phyloP scores from a whole-genome alignment of 2,797 vertebrate genomes.

The Protosalanx chinensis region DNA sequence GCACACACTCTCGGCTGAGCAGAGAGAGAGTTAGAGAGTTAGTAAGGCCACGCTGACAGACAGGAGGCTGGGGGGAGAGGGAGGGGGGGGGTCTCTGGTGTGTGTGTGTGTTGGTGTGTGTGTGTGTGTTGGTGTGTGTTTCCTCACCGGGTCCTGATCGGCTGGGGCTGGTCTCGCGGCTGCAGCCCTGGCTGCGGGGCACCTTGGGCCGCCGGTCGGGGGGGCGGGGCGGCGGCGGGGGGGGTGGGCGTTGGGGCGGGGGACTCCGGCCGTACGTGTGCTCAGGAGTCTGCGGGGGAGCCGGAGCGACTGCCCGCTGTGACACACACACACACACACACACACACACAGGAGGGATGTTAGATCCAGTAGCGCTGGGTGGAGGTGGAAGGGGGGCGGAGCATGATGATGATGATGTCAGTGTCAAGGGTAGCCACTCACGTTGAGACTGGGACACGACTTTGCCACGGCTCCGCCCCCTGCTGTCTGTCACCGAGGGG shows the following conservation, averaged over 20 bases:
- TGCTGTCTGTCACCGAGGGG: conserved; percentile 79
- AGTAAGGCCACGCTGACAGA: background rate
- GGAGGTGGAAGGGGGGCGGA: background rate
- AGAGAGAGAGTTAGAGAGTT: background rate
- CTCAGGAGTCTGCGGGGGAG: conserved; percentile 91
- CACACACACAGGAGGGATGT: background rate
- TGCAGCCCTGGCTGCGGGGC: conserved; percentile 96
- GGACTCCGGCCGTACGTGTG: conserved; percentile 82
- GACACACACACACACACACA: conserved; percentile 4
- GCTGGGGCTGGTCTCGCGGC: conserved; percentile 94
- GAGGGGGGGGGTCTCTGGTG: background rate
- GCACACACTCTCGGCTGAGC: conserved; percentile 24
- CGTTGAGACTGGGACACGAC: conserved; percentile 97
- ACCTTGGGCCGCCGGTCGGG: conserved; percentile 89
- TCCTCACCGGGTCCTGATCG: conserved; percentile 90
- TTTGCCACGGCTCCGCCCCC: conserved; percentile 95
- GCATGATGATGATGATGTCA: background rate
- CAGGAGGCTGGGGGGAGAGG: background rate
- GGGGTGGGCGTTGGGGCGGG: conserved; percentile 74
- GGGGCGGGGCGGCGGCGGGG: conserved; percentile 72
- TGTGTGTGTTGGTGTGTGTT: background rate
- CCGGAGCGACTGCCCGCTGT: conserved; percentile 94
- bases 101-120: too few species aligned
- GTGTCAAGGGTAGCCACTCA: conserved; percentile 59
- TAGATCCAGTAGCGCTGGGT: conserved; percentile 18